phyloP scores from a whole-genome alignment of 2,888 invertebrate genomes.

The Dilophus febrilis region DNA sequence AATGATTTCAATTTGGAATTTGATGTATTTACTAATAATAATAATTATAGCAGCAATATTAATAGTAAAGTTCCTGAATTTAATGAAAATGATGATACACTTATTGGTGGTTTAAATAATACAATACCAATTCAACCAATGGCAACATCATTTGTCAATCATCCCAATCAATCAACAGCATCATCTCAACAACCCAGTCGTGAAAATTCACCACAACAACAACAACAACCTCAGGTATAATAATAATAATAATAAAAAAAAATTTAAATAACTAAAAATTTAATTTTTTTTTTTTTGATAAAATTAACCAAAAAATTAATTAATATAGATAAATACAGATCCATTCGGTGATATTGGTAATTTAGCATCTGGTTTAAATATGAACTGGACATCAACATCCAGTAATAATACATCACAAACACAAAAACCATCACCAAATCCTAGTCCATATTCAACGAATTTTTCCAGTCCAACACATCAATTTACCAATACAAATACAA shows the following conservation, averaged over 20 bases:
- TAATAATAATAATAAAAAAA: too few species aligned
- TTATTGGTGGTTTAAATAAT: too few species aligned
- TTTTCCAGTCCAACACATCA: slow-evolving; percentile 29
- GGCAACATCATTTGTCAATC: too few species aligned
- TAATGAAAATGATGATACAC: not conserved
- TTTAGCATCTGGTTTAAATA: slow-evolving; percentile 26
- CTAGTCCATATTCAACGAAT: slow-evolving; percentile 26
- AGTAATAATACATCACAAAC: slow-evolving; percentile 20
- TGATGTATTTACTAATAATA: slow-evolving; percentile 13
- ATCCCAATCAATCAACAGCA: too few species aligned
- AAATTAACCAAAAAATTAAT: not conserved
- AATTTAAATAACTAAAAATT: too few species aligned
- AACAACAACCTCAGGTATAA: slow-evolving; percentile 19
- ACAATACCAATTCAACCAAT: slow-evolving; percentile 13
- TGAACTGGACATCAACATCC: slow-evolving; percentile 25
- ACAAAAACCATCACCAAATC: slow-evolving; percentile 22
- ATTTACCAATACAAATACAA: slow-evolving; percentile 3
- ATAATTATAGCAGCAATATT: too few species aligned
- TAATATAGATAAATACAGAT: slow-evolving; percentile 29
- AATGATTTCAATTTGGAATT: slow-evolving; percentile 17
- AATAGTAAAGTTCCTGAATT: not conserved
- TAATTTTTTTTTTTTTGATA: not conserved
- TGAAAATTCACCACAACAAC: slow-evolving; percentile 34
- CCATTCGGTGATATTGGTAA: slow-evolving; percentile 58
- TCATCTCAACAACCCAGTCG: slow-evolving; percentile 28